These are phyloP conservation scores for Pedetes capensis DNA, from an alignment of 2,113 vertebrate genomes.

Conservation along the genomic window DNA sequence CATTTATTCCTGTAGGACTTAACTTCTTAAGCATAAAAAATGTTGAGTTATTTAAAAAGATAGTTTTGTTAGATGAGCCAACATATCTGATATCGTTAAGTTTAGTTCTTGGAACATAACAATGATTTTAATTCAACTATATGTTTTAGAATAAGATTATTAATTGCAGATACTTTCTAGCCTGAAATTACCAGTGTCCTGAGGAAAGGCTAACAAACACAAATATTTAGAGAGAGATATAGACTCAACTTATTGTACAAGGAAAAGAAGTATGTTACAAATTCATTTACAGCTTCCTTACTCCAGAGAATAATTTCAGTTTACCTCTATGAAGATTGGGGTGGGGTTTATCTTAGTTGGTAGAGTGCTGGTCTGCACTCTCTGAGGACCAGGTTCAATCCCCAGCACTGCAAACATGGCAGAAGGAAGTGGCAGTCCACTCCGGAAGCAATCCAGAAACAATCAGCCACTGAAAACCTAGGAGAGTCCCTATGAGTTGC, in stretches of 20 bases:
- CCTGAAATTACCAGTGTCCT: background rate
- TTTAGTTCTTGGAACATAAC: background rate
- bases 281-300: background rate
- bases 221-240: background rate
- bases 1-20: background rate
- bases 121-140: background rate
- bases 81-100: background rate
- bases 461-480: no score
- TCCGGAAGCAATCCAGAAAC: no score
- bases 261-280: background rate
- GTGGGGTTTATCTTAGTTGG: no score
- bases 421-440: no score
- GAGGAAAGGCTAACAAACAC: background rate
- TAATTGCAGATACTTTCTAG: background rate
- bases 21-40: background rate
- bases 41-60: background rate
- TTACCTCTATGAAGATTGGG: background rate
- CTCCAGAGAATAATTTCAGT: background rate
- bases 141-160: background rate
- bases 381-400: no score
- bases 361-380: no score
- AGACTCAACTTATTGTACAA: background rate
- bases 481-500: no score
- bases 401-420: no score
- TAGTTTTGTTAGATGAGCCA: background rate